Evolutionary conservation across 2,113 vertebrate species (phyloP), one percentile per base, ranked within the genome.

Genomic region (Planiliza haematocheilus): DNA sequence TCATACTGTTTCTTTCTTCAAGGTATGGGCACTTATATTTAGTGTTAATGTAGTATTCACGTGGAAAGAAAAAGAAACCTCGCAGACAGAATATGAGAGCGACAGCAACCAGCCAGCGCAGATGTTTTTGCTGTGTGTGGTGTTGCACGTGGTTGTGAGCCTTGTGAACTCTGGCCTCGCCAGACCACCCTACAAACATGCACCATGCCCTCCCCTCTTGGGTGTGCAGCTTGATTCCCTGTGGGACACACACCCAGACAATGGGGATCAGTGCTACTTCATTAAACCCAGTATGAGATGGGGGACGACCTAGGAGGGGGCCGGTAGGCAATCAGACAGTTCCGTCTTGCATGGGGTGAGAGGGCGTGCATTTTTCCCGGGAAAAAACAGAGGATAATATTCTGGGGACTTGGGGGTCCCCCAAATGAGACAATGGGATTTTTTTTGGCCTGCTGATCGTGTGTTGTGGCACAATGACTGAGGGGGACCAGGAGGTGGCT

Each of bases 251-350:
- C 89, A 86, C 83, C 76, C 79, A 87, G 57, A 93, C 92, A 94
- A 93, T 63, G 56, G 72, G 79, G 86, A 92, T 94, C 88, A 91
- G 86, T 77, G 66, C 65, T 67, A 91, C 92, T 90, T 93, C 90
- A 93, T 94, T 93, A 91, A 86, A 82, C 65, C 83, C 66, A 85
- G 63, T 87, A 70, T 82, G 88, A 86, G 76, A 77, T 41, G 50
- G 53, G 55, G 37, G 41, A 8, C 38, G 36, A 61, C 74, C 83
- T 53, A 39, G 65, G 79, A 63, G 73, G 21, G 41, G 66, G 53
- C 45, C 60, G 58, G 72, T 65, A 52, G n/a, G 65, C 69, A 78
- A 84, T 83, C 85, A 88, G 83, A 82, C 37, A 37, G 74, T 38
- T 48, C 71, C 81, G 80, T 21, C 8, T 43, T 48, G 37, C 52